Evolutionary conservation across 2,888 invertebrate genomes (phyloP), one percentile per base, ranked within the genome.

Genomic region (Amphimallon solstitiale): DNA sequence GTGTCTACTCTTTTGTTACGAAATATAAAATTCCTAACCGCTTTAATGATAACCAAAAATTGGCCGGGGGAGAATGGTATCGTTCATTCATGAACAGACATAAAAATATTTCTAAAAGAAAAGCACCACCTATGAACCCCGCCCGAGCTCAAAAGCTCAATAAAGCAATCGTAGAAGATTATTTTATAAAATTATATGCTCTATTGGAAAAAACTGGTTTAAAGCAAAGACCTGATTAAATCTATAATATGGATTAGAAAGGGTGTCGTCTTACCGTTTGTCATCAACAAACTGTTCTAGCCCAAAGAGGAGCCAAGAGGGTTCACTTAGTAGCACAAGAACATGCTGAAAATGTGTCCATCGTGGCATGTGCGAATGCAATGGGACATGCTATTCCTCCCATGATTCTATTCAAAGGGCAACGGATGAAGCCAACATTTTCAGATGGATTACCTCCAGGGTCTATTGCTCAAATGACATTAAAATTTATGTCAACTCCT

Each of bases 291-390:
- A n/a, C 12, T 40, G 40, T n/a, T 40, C 2, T 40, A 40, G 40
- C 12, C 40, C 12, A 14, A 40, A 40, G n/a, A 40, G 40, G n/a
- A 40, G 6, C 40, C 9, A 72, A 71, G 65, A 67, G 71, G 34
- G 72, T 76, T 12, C n/a, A n/a, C n/a, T n/a, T n/a, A n/a, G n/a
- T n/a, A n/a, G n/a, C n/a, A n/a, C n/a, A n/a, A n/a, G n/a, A n/a
- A n/a, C 75, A 78, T 63, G 76, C 66, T 21, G 73, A 77, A 71
- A 77, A 73, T 62, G 73, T 75, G n/a, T 72, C 75, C 9, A 63
- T 76, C 2, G 73, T 73, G 5, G 64, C 61, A 2, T 76, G 74
- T 69, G 75, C 65, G 10, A 74, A 71, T 69, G 77, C 75, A n/a
- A 9, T n/a, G 15, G 12, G 40, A 15, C 6, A 40, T 40, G 12